Evolutionary conservation across 2,113 vertebrate species (phyloP).

Genomic region (Anoura caudifer): DNA sequence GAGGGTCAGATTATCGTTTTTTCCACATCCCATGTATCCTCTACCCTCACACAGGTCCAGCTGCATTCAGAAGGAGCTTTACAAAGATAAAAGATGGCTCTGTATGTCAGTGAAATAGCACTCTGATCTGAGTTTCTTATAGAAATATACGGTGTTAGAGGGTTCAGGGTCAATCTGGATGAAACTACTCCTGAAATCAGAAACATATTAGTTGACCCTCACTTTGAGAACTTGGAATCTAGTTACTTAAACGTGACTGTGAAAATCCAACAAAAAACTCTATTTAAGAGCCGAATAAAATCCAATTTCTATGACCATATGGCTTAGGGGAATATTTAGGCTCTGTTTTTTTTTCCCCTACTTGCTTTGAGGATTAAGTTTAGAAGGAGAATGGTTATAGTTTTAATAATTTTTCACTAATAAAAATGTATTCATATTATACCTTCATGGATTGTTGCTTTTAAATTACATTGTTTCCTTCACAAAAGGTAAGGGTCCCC

Average conservation of each 20-base stretch:
- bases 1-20: constrained; percentile 18
- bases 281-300: constrained; percentile 9
- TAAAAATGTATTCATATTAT: neutral
- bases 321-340: neutral
- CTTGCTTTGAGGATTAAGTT: constrained; percentile 21
- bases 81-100: neutral
- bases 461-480: neutral
- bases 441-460: neutral
- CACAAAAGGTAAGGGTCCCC: neutral
- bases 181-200: constrained; percentile 10
- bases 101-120: neutral
- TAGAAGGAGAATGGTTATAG: neutral
- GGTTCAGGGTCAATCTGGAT: neutral
- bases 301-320: neutral
- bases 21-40: neutral
- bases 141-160: neutral
- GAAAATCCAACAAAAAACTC: neutral
- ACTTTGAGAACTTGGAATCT: neutral
- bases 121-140: neutral
- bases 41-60: neutral
- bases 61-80: neutral
- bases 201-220: neutral
- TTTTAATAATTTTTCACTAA: neutral
- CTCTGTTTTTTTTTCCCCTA: neutral
- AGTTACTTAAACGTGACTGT: neutral